Evolutionary conservation across 2,888 invertebrate species (phyloP).

Genomic region (Ophioninae sp.): DNA sequence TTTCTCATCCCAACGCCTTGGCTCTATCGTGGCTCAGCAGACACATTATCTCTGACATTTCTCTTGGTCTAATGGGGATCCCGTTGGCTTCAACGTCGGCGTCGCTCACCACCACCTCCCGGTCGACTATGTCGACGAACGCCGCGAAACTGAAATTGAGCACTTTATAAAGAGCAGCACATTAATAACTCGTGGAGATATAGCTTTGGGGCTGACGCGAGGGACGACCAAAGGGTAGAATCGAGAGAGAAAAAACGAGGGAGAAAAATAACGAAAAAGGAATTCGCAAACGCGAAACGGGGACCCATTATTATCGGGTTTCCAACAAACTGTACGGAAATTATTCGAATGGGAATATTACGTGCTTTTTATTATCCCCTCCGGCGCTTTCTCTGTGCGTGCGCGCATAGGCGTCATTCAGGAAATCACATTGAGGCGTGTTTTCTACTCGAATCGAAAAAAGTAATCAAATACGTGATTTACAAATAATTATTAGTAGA

Average conservation of each 20-base stretch:
- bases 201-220: conserved; percentile 19
- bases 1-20: conserved; percentile 16
- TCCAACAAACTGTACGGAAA: conserved; percentile 59
- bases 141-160: conserved; percentile 74
- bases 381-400: conserved; percentile 18
- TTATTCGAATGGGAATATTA: conserved; percentile 20
- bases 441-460: no score
- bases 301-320: conserved; percentile 41
- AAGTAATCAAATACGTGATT: no score
- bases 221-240: neutral
- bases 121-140: conserved; percentile 17
- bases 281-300: conserved; percentile 37
- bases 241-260: neutral
- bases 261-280: conserved; percentile 21
- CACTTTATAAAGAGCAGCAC: conserved; percentile 74
- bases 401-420: no score
- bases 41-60: conserved; percentile 60
- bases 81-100: conserved; percentile 6
- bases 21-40: conserved; percentile 53
- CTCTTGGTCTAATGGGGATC: conserved; percentile 44
- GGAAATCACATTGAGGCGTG: no score
- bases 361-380: conserved; percentile 14
- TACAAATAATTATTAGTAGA: no score
- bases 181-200: conserved; percentile 72
- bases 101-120: neutral